Conservation (phyloP, 1,140 invertebrate species). For the Halictus rubicundus region DNA sequence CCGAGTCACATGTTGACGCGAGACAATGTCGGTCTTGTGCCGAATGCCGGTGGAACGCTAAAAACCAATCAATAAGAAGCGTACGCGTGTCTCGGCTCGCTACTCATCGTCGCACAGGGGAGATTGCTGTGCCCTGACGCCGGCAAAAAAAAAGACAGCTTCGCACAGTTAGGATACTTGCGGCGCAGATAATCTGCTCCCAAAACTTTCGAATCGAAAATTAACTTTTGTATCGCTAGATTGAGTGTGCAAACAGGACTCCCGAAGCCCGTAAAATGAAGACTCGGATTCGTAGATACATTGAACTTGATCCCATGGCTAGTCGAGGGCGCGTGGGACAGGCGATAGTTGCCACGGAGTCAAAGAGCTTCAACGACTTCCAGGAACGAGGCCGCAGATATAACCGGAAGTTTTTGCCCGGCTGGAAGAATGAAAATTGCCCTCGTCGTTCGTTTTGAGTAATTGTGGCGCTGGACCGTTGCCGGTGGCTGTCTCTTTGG, state of each 20-base stretch:
- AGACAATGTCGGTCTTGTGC: conserved; percentile 64
- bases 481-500: not conserved
- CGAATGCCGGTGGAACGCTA: conserved; percentile 55
- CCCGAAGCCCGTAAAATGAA: no score
- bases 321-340: conserved; percentile 7
- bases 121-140: no score
- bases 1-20: conserved; percentile 30
- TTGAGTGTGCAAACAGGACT: no score
- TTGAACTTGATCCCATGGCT: not conserved
- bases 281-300: no score
- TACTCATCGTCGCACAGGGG: conserved; percentile 2
- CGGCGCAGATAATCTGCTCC: no score
- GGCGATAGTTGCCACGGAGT: conserved; percentile 23
- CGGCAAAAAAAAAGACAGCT: no score
- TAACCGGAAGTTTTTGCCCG: not conserved
- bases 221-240: no score
- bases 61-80: conserved; percentile 57
- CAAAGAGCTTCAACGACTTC: conserved; percentile 37
- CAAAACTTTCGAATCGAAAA: no score
- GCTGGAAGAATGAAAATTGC: not conserved
- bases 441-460: not conserved
- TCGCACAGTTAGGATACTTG: no score
- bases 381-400: not conserved
- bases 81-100: conserved; percentile 3
- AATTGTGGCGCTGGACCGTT: not conserved